Conservation (phyloP, 1,140 invertebrate genomes). For the Thereuonema tuberculata region DNA sequence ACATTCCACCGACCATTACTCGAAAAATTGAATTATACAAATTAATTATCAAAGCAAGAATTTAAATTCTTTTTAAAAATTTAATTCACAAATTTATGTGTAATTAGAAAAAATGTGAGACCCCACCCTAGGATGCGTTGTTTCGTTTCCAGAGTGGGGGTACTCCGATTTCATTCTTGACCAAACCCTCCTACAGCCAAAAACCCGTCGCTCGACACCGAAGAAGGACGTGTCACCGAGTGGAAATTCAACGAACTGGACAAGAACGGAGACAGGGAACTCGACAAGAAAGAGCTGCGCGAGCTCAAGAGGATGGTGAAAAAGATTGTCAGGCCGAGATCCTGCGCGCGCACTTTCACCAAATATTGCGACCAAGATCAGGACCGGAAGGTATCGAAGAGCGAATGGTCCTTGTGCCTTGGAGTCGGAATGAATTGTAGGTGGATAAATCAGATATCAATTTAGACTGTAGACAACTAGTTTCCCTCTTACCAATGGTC, state of each 20-base stretch:
- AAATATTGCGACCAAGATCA: slow-evolving; percentile 66
- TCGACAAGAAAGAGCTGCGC: slow-evolving; percentile 64
- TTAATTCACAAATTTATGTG: too few species aligned
- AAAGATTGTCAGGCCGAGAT: slow-evolving; percentile 69
- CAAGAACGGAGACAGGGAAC: slow-evolving; percentile 50
- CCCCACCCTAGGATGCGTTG: slow-evolving; percentile 14
- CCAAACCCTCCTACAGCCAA: background rate
- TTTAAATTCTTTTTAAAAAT: too few species aligned
- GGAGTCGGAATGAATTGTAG: slow-evolving; percentile 47
- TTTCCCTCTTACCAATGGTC: too few species aligned
- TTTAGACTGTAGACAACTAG: background rate
- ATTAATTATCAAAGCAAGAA: too few species aligned
- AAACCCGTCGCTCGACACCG: background rate
- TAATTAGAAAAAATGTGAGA: too few species aligned
- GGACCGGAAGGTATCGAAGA: slow-evolving; percentile 53
- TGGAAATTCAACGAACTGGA: slow-evolving; percentile 83
- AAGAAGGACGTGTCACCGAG: slow-evolving; percentile 34
- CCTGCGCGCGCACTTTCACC: slow-evolving; percentile 75
- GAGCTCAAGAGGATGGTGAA: slow-evolving; percentile 63
- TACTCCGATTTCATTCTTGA: background rate
- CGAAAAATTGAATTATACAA: too few species aligned
- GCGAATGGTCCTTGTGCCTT: slow-evolving; percentile 70
- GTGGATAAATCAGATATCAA: slow-evolving; percentile 17
- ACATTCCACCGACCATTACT: too few species aligned
- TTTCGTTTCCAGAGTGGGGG: background rate